Base-by-base conservation (phyloP, 2,888 invertebrate species). In the Leptinotarsa rubiginosa region DNA sequence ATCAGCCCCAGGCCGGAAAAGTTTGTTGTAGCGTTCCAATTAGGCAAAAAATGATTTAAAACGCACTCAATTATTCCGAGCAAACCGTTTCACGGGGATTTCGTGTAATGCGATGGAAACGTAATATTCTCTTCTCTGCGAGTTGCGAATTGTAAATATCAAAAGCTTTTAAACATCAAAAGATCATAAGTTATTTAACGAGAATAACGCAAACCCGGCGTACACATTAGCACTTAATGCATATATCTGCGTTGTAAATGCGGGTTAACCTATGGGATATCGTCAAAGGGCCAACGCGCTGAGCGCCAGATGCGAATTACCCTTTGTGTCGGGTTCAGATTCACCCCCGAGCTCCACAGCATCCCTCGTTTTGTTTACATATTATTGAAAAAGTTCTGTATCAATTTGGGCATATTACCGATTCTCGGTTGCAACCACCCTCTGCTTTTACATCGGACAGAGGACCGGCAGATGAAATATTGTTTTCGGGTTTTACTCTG, bases 241-340 rank as follows among this genome's bases (percentile, higher is more conserved):
- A 84, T 82, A 76, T 77, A 77, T 78, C 80, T 80, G 79, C 76
- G 75, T 75, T 77, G 77, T 78, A 80, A 84, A 85, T 84, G 82
- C 83, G 84, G 84, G 84, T 83, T 83, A 83, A 82, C 82, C 81
- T 79, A 81, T 82, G 79, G 84, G 83, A 83, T 84, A 85, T 85
- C 84, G 84, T 86, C 86, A 86, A 86, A 86, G 85, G 86, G 83
- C 83, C 80, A 83, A 82, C 85, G 83, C 81, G 83, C 75, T 69
- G 13, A 65, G 78, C 84, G 84, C 84, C 86, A 86, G 85, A 86
- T 86, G 86, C 82, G 84, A 84, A 85, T 86, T 86, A 84, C 83
- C 85, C 85, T 85, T 86, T 86, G 85, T 85, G 83, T 85, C 83
- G 83, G 83, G 82, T 81, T 81, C 80, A 82, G 82, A 83, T 83